Evolutionary conservation across 2,888 invertebrate genomes (phyloP), one percentile per base, ranked within the genome.

Genomic region (Drosophila subquinaria): DNA sequence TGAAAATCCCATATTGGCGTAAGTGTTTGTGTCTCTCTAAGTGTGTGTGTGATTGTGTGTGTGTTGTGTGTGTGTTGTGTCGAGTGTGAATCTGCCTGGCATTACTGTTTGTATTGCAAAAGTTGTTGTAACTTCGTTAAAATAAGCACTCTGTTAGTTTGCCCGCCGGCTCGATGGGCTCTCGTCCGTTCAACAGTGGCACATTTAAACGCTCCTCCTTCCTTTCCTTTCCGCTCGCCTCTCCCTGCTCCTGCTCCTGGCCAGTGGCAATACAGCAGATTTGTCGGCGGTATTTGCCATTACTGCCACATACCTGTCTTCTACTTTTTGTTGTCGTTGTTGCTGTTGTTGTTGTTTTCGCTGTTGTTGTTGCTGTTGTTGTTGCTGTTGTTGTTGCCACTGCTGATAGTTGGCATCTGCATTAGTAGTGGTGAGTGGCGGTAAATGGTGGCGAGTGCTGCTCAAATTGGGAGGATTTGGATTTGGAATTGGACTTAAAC

Each of bases 131-230:
- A 87, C 90, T 87, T 87, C 87, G 90, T 87, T 90, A 87, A 90
- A 88, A 83, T 90, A 86, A 90, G 90, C 84, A 83, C 87, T 85
- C 82, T 77, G 90, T 88, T 89, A 86, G 83, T 90, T 86, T 83
- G 72, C n/a, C n/a, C n/a, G n/a, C n/a, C n/a, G n/a, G n/a, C n/a
- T n/a, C n/a, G n/a, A n/a, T n/a, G n/a, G n/a, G n/a, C n/a, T n/a
- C n/a, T n/a, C n/a, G n/a, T n/a, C n/a, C n/a, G n/a, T n/a, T n/a
- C n/a, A n/a, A 35, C 65, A 38, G 57, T 43, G 23, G 20, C 47
- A 56, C 56, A 56, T 55, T 45, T 63, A 47, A 40, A 27, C 33
- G 30, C 4, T n/a, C 2, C 30, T 30, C 1, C 47, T 11, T n/a
- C 15, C 9, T 38, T 23, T 15, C 3, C 4, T n/a, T 9, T 13